These are phyloP conservation scores for Gryllus longicercus DNA, from an alignment of 2,888 invertebrate genomes.

Conservation along the genomic window DNA sequence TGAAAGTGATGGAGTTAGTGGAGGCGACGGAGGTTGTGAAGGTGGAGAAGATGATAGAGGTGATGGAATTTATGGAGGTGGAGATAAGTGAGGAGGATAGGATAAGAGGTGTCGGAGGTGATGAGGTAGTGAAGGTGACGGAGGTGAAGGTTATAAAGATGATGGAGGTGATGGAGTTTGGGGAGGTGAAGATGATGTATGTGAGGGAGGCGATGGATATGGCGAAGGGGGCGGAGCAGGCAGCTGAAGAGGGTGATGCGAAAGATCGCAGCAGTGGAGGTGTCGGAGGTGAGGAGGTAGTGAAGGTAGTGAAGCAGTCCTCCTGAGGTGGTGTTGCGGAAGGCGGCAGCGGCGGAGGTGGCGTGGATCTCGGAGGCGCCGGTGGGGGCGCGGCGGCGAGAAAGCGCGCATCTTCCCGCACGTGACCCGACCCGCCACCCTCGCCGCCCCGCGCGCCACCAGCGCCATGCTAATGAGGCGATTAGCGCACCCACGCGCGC, in stretches of 20 bases:
- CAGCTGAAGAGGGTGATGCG: constrained; percentile 39
- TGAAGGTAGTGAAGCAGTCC: constrained; percentile 33
- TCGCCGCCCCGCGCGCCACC: no score
- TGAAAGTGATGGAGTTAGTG: no score
- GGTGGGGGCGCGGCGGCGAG: constrained; percentile 49
- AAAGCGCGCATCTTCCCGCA: no score
- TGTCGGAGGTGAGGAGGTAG: constrained; percentile 47
- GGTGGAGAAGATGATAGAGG: constrained; percentile 28
- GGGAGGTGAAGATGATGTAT: no score
- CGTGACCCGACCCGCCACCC: no score
- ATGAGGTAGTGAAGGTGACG: neutral
- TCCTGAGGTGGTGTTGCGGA: constrained; percentile 40
- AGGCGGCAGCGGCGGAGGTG: constrained; percentile 40
- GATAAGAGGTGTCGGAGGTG: constrained; percentile 38
- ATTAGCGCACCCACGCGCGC: no score
- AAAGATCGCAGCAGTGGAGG: constrained; percentile 41
- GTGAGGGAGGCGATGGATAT: no score
- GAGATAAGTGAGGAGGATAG: no score
- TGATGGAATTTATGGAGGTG: constrained; percentile 33
- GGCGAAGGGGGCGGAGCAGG: no score
- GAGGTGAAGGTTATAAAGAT: constrained; percentile 26
- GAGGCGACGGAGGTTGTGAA: constrained; percentile 39
- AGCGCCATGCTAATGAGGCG: no score
- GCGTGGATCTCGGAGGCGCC: constrained; percentile 38
- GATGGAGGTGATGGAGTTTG: neutral